Base-by-base conservation (phyloP, 2,113 vertebrate genomes). In the Cranoglanis bouderius region DNA sequence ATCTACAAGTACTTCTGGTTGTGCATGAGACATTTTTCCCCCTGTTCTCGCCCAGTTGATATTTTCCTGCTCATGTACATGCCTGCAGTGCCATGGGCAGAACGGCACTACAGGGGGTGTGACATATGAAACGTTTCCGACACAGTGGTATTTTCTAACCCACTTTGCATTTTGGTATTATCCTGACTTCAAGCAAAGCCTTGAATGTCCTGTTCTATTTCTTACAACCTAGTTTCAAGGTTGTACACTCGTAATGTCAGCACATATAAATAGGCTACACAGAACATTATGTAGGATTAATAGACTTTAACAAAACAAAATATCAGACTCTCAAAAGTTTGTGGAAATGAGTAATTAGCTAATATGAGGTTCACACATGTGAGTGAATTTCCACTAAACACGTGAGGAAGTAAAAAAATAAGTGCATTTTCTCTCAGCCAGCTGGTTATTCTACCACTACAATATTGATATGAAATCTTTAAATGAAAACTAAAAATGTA, bases 131-230 rank as follows among this genome's bases (percentile, higher is more conserved):
- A 83, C 35, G 13, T 83, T 83, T 18, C 81, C 7, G 24, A 32
- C 55, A 61, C 35, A 83, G 81, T 43, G 57, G 81, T 83, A 61
- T 83, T 61, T 83, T 82, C 19, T 59, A 24, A 57, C 80, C 81
- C 55, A 59, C 81, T 59, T 82, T 82, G 80, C n/a, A 82, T 57
- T 53, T 80, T 80, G 46, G 49, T 80, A 19, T 80, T 80, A 53
- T 53, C n/a, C 80, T 35, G 9, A 82, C 32, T 82, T 38, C 53
- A 38, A 24, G 32, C 53, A 38, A 82, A 82, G 19, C 53, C 9
- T 38, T 35, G 59, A 59, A 82, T 57, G 24, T 61, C 38, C 18
- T 55, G 49, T 35, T 59, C 21, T 82, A 61, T 59, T 82, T 83
- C 24, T 59, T 61, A 26, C 24, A 83, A 29, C 55, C 81, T 61